Evolutionary conservation across 2,113 vertebrate species (phyloP).

Genomic region (Labeo rohita): DNA sequence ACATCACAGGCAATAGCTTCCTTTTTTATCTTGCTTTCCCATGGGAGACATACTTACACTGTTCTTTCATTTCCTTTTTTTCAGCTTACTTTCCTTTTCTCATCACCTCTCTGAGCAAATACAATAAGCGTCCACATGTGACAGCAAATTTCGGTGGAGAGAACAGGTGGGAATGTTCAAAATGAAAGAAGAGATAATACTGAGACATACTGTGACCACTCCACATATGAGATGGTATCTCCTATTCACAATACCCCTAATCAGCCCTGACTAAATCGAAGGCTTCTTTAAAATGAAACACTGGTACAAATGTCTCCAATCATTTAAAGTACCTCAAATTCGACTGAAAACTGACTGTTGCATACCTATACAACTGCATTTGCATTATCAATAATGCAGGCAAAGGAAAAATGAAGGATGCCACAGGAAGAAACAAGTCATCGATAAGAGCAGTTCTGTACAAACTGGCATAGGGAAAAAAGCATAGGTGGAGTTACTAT

Average conservation of each 20-base stretch:
- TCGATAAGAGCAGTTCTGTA: neutral
- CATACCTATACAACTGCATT: neutral
- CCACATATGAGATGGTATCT: neutral
- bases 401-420: neutral
- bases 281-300: neutral
- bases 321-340: slow-evolving; percentile 6
- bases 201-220: slow-evolving; percentile 13
- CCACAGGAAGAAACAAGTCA: neutral
- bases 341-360: neutral
- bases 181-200: slow-evolving; percentile 33
- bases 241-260: neutral
- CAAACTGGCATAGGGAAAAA: neutral
- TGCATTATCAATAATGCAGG: slow-evolving; percentile 2
- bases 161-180: slow-evolving; percentile 27
- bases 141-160: neutral
- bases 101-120: slow-evolving; percentile 31
- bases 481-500: neutral
- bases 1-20: slow-evolving; percentile 39
- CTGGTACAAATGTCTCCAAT: neutral
- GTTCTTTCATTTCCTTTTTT: slow-evolving; percentile 10
- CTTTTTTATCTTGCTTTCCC: slow-evolving; percentile 34
- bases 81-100: slow-evolving; percentile 29
- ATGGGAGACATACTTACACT: slow-evolving; percentile 16
- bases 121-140: slow-evolving; percentile 25
- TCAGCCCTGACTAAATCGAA: neutral